Percentiles rank a stretch among this genome's conserved stretches.
Conservation (phyloP, 2,888 invertebrate genomes). For the Drosophila kanekoi region DNA sequence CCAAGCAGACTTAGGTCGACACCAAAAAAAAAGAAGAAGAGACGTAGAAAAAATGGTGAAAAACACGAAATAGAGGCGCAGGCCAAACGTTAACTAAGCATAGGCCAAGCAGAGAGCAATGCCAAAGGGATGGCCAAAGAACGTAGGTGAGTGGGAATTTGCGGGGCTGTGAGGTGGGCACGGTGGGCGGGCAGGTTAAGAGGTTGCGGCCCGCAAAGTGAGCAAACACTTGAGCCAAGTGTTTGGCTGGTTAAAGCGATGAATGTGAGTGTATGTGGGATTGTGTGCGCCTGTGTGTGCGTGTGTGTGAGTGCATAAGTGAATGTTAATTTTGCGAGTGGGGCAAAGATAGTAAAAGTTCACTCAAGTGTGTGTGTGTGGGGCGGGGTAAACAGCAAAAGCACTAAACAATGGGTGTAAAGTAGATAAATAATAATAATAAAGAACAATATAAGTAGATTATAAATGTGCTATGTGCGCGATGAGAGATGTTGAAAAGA, state of each 20-base stretch:
- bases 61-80: conserved; percentile 26
- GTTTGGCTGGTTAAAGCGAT: conserved; percentile 70
- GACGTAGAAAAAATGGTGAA: conserved; percentile 19
- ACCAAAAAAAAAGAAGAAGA: conserved; percentile 22
- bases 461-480: background rate
- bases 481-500: background rate
- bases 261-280: conserved; percentile 32
- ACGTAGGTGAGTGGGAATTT: conserved; percentile 2
- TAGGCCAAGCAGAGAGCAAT: conserved; percentile 18
- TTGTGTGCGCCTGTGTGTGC: conserved; percentile 13
- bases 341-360: conserved; percentile 52
- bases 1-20: conserved; percentile 33
- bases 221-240: conserved; percentile 79
- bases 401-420: conserved; percentile 47
- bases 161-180: background rate
- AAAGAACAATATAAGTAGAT: conserved; percentile 34
- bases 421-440: conserved; percentile 38
- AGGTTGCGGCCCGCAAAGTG: conserved; percentile 69
- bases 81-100: conserved; percentile 62
- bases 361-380: conserved; percentile 50
- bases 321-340: conserved; percentile 33
- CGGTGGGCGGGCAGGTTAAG: conserved; percentile 24
- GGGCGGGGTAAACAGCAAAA: conserved; percentile 10
- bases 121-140: conserved; percentile 14
- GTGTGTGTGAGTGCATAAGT: conserved; percentile 41